Base-by-base conservation (phyloP, 2,888 invertebrate species). In the Taphrorychus bicolor region DNA sequence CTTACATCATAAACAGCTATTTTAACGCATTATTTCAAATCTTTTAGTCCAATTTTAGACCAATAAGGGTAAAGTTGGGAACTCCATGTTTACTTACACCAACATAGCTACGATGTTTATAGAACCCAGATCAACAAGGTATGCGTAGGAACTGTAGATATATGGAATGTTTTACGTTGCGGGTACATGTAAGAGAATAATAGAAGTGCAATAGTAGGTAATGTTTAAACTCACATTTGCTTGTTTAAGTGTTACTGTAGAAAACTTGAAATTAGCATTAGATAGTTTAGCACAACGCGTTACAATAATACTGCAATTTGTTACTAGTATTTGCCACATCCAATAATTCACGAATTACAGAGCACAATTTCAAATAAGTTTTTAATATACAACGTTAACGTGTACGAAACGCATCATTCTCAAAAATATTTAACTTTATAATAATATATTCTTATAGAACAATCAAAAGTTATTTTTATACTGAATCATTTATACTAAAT, bases 301-400 rank as follows among this genome's bases (percentile, higher is more conserved):
- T 57, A 49, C 49, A 41, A n/a, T 65, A 65, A 65, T 65, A 65
- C 65, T 65, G 65, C 19, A 53, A 56, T 4, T n/a, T 14, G 45
- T 53, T 59, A 41, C 24, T 59, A 58, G 58, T 53, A 32, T 32
- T 32, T 32, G 32, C 49, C 48, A 62, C 62, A 62, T 22, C 14
- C 45, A 45, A 45, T 45, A 45, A 32, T 32, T 7, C 11, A 32
- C 7, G 56, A 62, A 62, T 56, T n/a, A n/a, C n/a, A n/a, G n/a
- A n/a, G n/a, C n/a, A n/a, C n/a, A n/a, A 45, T 41, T 41, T 16
- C 24, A 11, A 16, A 22, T 16, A 57, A 45, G 45, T 45, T 57
- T 2, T 14, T 23, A 21, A 42, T 45, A 22, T 57, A 22, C 7
- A 3, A 22, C 22, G 18, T 32, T 9, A 11, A 11, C 11, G 11